Percentiles rank a stretch among this genome's conserved stretches.
Evolutionary conservation across 2,888 invertebrate species (phyloP).

Genomic region (Amblyjoppa proteus): DNA sequence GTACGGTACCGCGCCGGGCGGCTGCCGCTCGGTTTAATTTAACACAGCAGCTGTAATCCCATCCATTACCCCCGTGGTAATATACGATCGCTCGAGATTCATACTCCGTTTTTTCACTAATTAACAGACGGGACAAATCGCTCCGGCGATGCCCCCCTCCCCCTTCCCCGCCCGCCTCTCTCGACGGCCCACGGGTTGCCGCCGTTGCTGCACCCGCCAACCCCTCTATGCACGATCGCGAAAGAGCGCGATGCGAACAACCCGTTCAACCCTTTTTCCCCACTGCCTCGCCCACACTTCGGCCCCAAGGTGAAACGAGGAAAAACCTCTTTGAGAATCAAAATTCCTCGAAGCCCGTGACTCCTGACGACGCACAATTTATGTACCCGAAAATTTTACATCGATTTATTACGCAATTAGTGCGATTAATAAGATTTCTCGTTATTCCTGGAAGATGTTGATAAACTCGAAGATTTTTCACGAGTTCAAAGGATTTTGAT

Average conservation of each 20-base stretch:
- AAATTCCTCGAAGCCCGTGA: slow-evolving; percentile 45
- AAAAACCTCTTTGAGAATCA: slow-evolving; percentile 48
- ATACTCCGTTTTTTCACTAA: slow-evolving; percentile 85
- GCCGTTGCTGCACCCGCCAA: slow-evolving; percentile 57
- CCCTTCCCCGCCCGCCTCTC: slow-evolving; percentile 58
- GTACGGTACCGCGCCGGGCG: slow-evolving; percentile 78
- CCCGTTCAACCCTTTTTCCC: slow-evolving; percentile 66
- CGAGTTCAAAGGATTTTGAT: background rate
- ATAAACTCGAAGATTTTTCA: background rate
- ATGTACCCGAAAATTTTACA: slow-evolving; percentile 28
- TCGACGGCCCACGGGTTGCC: slow-evolving; percentile 48
- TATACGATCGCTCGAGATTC: slow-evolving; percentile 85
- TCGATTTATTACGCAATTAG: slow-evolving; percentile 39
- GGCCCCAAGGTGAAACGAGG: slow-evolving; percentile 70
- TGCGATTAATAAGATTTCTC: slow-evolving; percentile 23
- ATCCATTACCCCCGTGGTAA: slow-evolving; percentile 85
- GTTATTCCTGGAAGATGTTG: background rate
- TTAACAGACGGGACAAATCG: slow-evolving; percentile 86
- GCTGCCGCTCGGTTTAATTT: slow-evolving; percentile 84
- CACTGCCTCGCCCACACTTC: slow-evolving; percentile 64
- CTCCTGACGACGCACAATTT: slow-evolving; percentile 9
- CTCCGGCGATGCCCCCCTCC: slow-evolving; percentile 79
- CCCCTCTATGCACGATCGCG: slow-evolving; percentile 65
- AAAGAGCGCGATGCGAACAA: slow-evolving; percentile 66
- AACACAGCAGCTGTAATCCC: slow-evolving; percentile 85